These are phyloP conservation scores for Physocephala rufipes DNA, from an alignment of 2,888 invertebrate genomes.

Conservation along the genomic window DNA sequence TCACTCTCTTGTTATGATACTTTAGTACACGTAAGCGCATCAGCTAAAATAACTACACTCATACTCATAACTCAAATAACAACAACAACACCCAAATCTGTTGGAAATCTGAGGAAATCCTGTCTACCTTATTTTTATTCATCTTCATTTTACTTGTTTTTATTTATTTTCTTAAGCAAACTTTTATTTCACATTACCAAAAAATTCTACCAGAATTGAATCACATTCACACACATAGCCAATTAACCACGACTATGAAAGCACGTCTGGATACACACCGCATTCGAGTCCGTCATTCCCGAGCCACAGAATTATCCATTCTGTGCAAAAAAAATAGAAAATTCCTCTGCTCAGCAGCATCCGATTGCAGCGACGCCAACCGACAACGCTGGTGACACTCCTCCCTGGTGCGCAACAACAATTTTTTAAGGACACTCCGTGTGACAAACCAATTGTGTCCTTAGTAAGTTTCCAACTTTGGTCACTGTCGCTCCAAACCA, in stretches of 20 bases:
- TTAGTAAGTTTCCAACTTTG: slow-evolving; percentile 49
- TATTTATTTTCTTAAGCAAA: too few relatives aligned
- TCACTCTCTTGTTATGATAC: too few relatives aligned
- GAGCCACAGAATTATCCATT: not conserved
- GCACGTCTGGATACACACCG: not conserved
- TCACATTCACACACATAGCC: not conserved
- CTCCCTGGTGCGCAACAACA: slow-evolving; percentile 42
- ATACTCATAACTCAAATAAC: too few relatives aligned
- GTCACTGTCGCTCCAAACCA: slow-evolving; percentile 49
- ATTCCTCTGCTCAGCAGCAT: not conserved
- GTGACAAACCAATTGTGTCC: slow-evolving; percentile 54
- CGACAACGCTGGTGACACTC: slow-evolving; percentile 43
- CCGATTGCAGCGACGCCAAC: not conserved
- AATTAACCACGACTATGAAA: too few relatives aligned
- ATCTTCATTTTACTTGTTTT: too few relatives aligned
- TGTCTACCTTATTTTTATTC: too few relatives aligned
- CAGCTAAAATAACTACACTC: too few relatives aligned
- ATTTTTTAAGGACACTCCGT: slow-evolving; percentile 41
- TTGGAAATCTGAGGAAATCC: too few relatives aligned
- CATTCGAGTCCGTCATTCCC: not conserved
- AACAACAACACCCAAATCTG: too few relatives aligned
- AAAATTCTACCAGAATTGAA: slow-evolving; percentile 11
- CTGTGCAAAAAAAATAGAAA: slow-evolving; percentile 7
- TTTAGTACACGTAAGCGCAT: too few relatives aligned
- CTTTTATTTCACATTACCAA: not conserved